phyloP scores from a whole-genome alignment of 2,797 vertebrate genomes.

The Echiichthys vipera region DNA sequence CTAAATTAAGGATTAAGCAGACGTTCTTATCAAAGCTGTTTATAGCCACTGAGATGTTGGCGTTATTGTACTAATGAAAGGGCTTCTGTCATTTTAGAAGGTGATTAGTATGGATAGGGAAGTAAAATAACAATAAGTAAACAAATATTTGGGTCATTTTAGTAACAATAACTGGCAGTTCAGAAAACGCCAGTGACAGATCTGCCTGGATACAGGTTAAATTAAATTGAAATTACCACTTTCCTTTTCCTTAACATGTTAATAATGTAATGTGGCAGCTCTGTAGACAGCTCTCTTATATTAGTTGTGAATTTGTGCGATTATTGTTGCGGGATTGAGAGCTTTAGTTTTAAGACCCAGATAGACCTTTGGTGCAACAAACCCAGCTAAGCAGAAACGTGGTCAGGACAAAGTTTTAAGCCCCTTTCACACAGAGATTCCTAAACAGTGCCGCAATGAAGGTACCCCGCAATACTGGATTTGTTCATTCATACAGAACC shows the following conservation, averaged over 20 bases:
- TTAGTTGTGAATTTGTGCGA: slow-evolving; percentile 36
- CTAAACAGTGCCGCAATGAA: too few relatives aligned
- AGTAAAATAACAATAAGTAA: not conserved
- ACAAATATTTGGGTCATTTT: not conserved
- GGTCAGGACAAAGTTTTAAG: not conserved
- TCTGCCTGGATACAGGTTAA: slow-evolving; percentile 18
- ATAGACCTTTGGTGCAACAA: not conserved
- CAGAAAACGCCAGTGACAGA: slow-evolving; percentile 40
- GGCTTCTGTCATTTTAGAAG: slow-evolving; percentile 10
- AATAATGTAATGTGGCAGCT: slow-evolving; percentile 39
- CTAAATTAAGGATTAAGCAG: not conserved
- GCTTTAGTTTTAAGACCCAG: slow-evolving; percentile 6
- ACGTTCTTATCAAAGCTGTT: not conserved
- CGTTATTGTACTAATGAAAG: slow-evolving; percentile 2
- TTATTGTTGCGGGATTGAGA: slow-evolving; percentile 9
- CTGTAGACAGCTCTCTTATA: slow-evolving; percentile 14
- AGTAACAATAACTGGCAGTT: not conserved
- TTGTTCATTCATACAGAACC: too few relatives aligned
- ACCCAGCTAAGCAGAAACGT: not conserved
- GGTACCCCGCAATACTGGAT: too few relatives aligned
- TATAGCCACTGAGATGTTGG: not conserved
- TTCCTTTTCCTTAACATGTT: slow-evolving; percentile 50
- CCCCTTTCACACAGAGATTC: too few relatives aligned
- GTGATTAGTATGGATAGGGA: not conserved
- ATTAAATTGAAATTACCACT: slow-evolving; percentile 34